Evolutionary conservation across 2,797 vertebrate genomes (phyloP).

Genomic region (Lutjanus argentimaculatus): DNA sequence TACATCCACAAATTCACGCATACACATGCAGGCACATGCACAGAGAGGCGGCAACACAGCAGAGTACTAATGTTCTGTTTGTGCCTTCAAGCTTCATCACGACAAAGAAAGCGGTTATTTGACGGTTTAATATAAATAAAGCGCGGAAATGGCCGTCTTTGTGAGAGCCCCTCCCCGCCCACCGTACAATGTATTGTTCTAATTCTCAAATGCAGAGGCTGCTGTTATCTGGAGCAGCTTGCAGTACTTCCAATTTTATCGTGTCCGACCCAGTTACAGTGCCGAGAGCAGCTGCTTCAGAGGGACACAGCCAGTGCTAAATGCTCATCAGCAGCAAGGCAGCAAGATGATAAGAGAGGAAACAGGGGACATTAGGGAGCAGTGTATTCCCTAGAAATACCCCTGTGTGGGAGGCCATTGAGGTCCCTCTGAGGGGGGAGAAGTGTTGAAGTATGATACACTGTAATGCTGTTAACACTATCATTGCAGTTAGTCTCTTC

Average conservation of each 20-base stretch:
- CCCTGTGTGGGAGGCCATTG: not conserved
- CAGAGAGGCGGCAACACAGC: slow-evolving; percentile 17
- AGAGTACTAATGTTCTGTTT: slow-evolving; percentile 32
- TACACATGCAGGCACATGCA: too few species aligned
- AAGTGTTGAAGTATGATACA: not conserved
- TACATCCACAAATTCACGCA: not conserved
- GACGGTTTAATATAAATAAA: slow-evolving; percentile 39
- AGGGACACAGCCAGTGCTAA: slow-evolving; percentile 49
- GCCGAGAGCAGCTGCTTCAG: slow-evolving; percentile 63
- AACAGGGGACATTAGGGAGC: slow-evolving; percentile 26
- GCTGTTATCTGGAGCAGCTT: slow-evolving; percentile 70
- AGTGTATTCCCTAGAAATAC: slow-evolving; percentile 24
- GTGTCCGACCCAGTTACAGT: slow-evolving; percentile 75
- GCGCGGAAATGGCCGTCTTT: slow-evolving; percentile 13
- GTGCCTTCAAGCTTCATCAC: slow-evolving; percentile 3
- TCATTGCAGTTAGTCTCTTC: not conserved
- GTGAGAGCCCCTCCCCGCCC: slow-evolving; percentile 14
- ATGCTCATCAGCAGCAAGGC: slow-evolving; percentile 53
- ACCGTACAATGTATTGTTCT: slow-evolving; percentile 36
- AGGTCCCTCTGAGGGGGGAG: not conserved
- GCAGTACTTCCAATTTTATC: slow-evolving; percentile 75
- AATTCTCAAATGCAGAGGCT: slow-evolving; percentile 48
- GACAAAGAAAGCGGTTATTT: slow-evolving; percentile 27
- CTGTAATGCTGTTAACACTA: not conserved
- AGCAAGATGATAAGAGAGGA: slow-evolving; percentile 49